These are phyloP conservation scores for Psittacara wagleri DNA, from an alignment of 2,113 vertebrate species.

Conservation along the genomic window DNA sequence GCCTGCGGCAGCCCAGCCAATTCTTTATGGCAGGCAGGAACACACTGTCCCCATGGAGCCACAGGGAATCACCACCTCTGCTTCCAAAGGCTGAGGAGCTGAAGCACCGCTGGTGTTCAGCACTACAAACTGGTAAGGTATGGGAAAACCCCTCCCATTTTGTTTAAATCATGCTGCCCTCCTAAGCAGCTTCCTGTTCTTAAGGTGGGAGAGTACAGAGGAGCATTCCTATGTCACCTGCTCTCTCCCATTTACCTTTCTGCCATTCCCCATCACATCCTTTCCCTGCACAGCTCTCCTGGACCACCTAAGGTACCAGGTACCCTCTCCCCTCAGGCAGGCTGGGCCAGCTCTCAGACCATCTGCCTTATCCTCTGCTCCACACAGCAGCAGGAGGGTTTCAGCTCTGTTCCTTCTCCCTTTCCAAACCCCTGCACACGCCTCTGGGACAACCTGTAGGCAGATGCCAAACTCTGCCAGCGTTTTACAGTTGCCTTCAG, in stretches of 20 bases:
- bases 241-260: neutral
- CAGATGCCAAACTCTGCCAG: neutral
- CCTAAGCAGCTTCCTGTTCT: neutral
- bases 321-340: accelerated
- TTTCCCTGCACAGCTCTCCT: neutral
- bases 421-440: accelerated
- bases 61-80: neutral
- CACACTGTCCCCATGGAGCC: accelerated
- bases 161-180: neutral
- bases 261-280: neutral
- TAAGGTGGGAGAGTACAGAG: neutral
- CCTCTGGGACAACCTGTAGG: neutral
- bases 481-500: neutral
- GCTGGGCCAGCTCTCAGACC: neutral
- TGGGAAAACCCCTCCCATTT: neutral
- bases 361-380: neutral
- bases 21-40: neutral
- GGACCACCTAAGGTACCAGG: neutral
- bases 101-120: neutral
- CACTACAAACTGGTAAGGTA: neutral
- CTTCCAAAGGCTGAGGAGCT: neutral
- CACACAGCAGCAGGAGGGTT: neutral
- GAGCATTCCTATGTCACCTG: neutral
- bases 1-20: accelerated
- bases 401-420: neutral